Evolutionary conservation across 2,113 vertebrate genomes (phyloP), one percentile per base, ranked within the genome.

Genomic region (Bambusicola thoracicus): DNA sequence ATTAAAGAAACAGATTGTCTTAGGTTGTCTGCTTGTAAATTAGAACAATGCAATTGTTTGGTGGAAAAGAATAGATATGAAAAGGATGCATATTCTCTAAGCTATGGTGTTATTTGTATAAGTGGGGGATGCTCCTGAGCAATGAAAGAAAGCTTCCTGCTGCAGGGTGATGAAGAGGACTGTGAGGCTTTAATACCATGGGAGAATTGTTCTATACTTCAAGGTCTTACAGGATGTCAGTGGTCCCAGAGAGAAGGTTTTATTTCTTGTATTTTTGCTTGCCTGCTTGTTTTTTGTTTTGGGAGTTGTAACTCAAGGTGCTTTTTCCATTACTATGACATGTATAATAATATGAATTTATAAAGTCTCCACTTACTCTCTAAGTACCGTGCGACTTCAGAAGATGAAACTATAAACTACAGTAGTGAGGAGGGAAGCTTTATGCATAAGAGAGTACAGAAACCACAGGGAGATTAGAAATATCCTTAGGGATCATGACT

Each of bases 181-280:
- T 18, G 8, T 1, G 29, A 82, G 32, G 40, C 49, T 87, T 40
- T 18, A 34, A 27, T 34, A 20, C 12, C 8, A 5, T 2, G 1
- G 27, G 36, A 55, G 6, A 70, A 75, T 14, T 84, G 43, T 2
- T 61, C 32, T 32, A 20, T 83, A 15, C 29, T 27, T 79, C 51
- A 43, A 10, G 30, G 24, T 62, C 56, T 59, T 14, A 8, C 36
- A 65, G 36, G 36, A 7, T 13, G 2, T 14, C 13, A 40, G 0
- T 11, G 8, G 15, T 17, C 17, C 16, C 12, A 44, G 56, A 53
- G 7, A 58, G 32, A 55, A 56, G 6, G 4, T 2, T 73, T 12
- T n/a, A 66, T 69, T 56, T 70, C 29, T 29, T 51, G 34, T 34
- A 30, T 48, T 82, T 85, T 61, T 3, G 0, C 29, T 75, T 32